A percentile compares a stretch with the other conserved stretches of the same genome.
These are phyloP conservation scores for Drosophila tsacasi DNA, from an alignment of 1,140 invertebrate species.

Conservation along the genomic window DNA sequence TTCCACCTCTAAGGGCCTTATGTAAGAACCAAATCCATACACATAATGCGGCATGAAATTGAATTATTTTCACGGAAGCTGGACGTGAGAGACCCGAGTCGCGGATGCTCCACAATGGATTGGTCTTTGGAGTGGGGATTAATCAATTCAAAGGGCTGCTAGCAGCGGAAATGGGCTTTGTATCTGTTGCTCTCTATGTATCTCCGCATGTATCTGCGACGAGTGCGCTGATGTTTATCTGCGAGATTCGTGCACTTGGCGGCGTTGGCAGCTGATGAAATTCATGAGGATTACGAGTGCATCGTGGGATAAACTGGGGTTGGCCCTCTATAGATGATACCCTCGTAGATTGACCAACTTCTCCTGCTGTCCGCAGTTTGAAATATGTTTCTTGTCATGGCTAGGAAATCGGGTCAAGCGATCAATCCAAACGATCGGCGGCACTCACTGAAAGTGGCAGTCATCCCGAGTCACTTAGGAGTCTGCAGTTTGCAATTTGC, in stretches of 20 bases:
- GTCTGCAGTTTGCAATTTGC: conserved; percentile 21
- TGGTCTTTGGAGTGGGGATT: conserved; percentile 25
- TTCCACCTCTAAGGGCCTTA: conserved; percentile 44
- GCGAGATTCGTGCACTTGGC: conserved; percentile 50
- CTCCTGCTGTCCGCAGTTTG: conserved; percentile 1
- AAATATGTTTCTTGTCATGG: conserved; percentile 33
- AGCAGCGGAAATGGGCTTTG: conserved; percentile 67
- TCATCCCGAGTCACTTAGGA: conserved; percentile 49
- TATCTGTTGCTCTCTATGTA: conserved; percentile 23
- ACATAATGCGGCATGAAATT: conserved; percentile 70
- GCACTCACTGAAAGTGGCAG: conserved; percentile 33
- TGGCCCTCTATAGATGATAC: not conserved
- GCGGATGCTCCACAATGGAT: conserved; percentile 44
- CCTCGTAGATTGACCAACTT: conserved; percentile 31
- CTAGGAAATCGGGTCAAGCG: conserved; percentile 37
- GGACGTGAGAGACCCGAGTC: conserved; percentile 31
- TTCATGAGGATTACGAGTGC: conserved; percentile 41
- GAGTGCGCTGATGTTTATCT: conserved; percentile 52
- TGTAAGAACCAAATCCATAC: conserved; percentile 51
- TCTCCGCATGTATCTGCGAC: conserved; percentile 14
- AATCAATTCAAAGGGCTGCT: conserved; percentile 62
- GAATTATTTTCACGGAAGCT: conserved; percentile 69
- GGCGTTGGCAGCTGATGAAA: conserved; percentile 15
- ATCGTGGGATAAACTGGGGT: conserved; percentile 17
- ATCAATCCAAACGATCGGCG: conserved; percentile 31